Evolutionary conservation across 2,888 invertebrate species (phyloP), one percentile per base, ranked within the genome.

Genomic region (Philhelius pedissequus): DNA sequence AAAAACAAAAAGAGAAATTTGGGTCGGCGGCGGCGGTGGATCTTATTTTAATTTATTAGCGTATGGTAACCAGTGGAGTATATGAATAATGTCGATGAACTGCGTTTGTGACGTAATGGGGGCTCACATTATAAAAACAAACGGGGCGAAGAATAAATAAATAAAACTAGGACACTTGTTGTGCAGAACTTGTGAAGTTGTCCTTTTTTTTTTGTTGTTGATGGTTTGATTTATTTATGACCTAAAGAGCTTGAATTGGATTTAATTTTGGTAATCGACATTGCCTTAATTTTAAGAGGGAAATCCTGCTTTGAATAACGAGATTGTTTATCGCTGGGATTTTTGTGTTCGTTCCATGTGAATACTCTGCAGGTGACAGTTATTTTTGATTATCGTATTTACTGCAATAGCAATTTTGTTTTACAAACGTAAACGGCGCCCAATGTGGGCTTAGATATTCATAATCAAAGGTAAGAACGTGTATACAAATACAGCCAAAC

Each of bases 151-250:
- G 68, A 76, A 76, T 80, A 48, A 79, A 75, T 68, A 76, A 82
- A 82, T 80, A 80, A 74, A 84, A 80, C 80, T 84, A 84, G 84
- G 80, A 84, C 84, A 84, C 84, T 84, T 84, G 84, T 84, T 84
- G 84, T 54, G 56, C 27, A 20, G 27, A 40, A 40, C 52, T 43
- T 45, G 27, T 60, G 20, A 38, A 45, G 68, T 30, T 66, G 70
- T 80, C 84, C 80, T 75, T 68, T 70, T 73, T 83, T 40, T 52
- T 30, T 50, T 54, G 4, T 45, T 15, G 3, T 20, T 48, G n/a
- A n/a, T 13, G 4, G 45, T 48, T 48, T 48, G 22, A 48, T 48
- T 35, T 56, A 75, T 70, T 50, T 50, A 79, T 78, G 62, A 62
- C 62, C 60, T 25, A 48, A 62, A 68, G 40, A 45, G 50, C 38